A percentile compares a stretch with the other conserved stretches of the same genome.
phyloP scores from a whole-genome alignment of 2,888 invertebrate genomes.

The Anorthoa munda region DNA sequence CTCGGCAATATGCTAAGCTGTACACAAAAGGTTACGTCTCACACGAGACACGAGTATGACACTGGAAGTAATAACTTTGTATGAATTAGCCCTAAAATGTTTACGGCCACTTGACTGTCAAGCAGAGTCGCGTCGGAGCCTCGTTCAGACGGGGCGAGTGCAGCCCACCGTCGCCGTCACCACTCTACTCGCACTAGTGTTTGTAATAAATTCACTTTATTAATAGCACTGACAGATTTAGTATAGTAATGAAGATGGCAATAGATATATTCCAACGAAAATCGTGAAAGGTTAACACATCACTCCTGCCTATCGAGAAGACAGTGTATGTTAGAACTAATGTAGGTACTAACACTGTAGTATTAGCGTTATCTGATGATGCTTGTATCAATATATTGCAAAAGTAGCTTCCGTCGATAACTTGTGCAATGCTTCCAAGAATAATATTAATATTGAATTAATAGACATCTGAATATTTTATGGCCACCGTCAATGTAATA shows the following conservation, averaged over 20 bases:
- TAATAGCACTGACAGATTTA: slow-evolving; percentile 58
- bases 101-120: slow-evolving; percentile 70
- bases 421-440: slow-evolving; percentile 13
- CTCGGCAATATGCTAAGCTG: slow-evolving; percentile 58
- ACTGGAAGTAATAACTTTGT: slow-evolving; percentile 72
- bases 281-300: slow-evolving; percentile 39
- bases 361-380: slow-evolving; percentile 8
- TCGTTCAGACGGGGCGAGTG: slow-evolving; percentile 53
- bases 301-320: neutral
- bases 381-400: slow-evolving; percentile 20
- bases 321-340: neutral
- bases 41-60: slow-evolving; percentile 50
- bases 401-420: neutral
- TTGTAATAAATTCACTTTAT: slow-evolving; percentile 56
- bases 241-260: slow-evolving; percentile 41
- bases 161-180: slow-evolving; percentile 9
- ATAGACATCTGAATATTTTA: slow-evolving; percentile 31
- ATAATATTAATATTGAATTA: slow-evolving; percentile 18
- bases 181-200: slow-evolving; percentile 53
- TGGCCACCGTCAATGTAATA: slow-evolving; percentile 25
- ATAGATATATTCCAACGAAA: slow-evolving; percentile 30
- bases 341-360: neutral
- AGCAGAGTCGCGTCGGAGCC: slow-evolving; percentile 53
- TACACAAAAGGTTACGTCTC: slow-evolving; percentile 49
- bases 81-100: slow-evolving; percentile 74